Evolutionary conservation across 2,113 vertebrate genomes (phyloP).

Genomic region (Typhlomys cinereus): DNA sequence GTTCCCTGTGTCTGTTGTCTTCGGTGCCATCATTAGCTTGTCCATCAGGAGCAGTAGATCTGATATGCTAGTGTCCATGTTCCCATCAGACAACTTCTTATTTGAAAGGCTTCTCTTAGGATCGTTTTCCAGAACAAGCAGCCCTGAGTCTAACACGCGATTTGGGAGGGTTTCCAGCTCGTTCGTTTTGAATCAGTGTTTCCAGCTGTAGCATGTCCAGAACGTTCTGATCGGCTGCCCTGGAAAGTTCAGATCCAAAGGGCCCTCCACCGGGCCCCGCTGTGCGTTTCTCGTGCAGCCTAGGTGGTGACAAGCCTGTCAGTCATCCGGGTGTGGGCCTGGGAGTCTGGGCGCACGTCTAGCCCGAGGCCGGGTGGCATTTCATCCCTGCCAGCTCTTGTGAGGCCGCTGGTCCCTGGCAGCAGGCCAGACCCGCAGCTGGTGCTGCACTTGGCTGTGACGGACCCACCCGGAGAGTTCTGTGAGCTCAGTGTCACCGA

Average conservation of each 20-base stretch:
- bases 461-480: constrained; percentile 22
- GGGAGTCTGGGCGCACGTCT: not conserved
- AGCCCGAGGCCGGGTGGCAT: not conserved
- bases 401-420: not conserved
- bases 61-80: not conserved
- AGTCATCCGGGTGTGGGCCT: constrained; percentile 56
- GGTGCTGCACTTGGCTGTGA: not conserved
- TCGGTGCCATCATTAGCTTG: constrained; percentile 17
- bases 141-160: not conserved
- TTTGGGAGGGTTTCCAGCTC: constrained; percentile 12
- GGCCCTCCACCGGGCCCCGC: not conserved
- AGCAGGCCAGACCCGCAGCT: not conserved
- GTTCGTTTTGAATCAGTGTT: not conserved
- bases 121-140: constrained; percentile 34
- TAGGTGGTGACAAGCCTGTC: constrained; percentile 37
- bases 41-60: not conserved
- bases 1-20: too few species aligned
- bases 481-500: constrained; percentile 35
- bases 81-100: constrained; percentile 35
- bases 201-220: not conserved
- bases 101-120: constrained; percentile 37
- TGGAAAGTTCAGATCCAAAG: constrained; percentile 28
- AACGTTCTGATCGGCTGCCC: not conserved
- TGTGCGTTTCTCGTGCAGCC: constrained; percentile 29
- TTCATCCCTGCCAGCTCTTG: not conserved